Conservation (phyloP, 2,888 invertebrate species). For the Apomyelois bistriatella region DNA sequence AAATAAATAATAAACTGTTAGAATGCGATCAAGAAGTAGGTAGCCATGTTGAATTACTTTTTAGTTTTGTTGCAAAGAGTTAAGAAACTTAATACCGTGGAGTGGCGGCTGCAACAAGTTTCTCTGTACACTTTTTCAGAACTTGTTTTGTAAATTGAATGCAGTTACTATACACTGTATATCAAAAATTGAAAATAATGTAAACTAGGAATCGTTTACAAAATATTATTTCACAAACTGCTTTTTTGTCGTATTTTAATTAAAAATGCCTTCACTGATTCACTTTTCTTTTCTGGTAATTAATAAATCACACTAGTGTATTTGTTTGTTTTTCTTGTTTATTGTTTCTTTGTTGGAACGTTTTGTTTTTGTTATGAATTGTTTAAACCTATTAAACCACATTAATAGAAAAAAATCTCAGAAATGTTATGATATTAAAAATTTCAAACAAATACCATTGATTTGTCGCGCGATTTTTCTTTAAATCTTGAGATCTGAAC, state of each 20-base stretch:
- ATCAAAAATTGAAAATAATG: not conserved
- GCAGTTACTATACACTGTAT: not conserved
- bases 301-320: no score
- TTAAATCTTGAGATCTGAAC: constrained; percentile 44
- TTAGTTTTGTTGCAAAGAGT: constrained; percentile 2
- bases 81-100: not conserved
- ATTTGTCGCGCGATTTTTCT: constrained; percentile 11
- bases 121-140: not conserved
- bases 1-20: no score
- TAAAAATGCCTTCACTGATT: no score
- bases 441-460: constrained; percentile 2
- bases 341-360: no score
- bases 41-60: constrained; percentile 5
- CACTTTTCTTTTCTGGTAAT: no score
- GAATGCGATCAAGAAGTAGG: not conserved
- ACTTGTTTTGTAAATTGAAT: constrained; percentile 9
- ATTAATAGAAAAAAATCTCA: not conserved
- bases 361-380: no score
- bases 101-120: constrained; percentile 6
- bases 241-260: no score
- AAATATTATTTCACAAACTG: not conserved
- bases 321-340: no score
- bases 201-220: not conserved
- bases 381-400: no score
- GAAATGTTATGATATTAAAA: no score